Conservation (phyloP, 2,888 invertebrate genomes). For the Trilocha varians region DNA sequence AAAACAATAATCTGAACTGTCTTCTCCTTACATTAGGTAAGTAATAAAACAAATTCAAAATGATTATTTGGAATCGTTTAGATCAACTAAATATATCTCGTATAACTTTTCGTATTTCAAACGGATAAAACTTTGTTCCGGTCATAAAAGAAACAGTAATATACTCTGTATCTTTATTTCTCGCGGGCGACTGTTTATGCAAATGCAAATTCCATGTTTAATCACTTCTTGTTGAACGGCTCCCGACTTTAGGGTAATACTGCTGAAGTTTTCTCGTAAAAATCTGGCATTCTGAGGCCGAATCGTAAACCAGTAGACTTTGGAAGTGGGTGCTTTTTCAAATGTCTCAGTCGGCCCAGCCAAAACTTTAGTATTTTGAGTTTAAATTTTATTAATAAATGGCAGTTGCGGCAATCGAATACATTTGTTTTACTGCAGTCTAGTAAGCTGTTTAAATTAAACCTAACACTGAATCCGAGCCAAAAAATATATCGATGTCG, state of each 20-base stretch:
- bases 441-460: slow-evolving; percentile 30
- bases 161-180: slow-evolving; percentile 23
- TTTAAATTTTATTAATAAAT: slow-evolving; percentile 47
- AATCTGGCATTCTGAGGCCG: slow-evolving; percentile 39
- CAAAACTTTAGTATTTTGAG: slow-evolving; percentile 42
- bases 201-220: slow-evolving; percentile 46
- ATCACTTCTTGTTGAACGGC: slow-evolving; percentile 33
- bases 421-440: slow-evolving; percentile 29
- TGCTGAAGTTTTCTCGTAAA: slow-evolving; percentile 56
- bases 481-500: slow-evolving; percentile 18
- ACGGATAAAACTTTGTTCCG: slow-evolving; percentile 20
- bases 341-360: slow-evolving; percentile 35
- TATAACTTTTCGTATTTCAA: slow-evolving; percentile 17
- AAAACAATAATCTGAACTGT: no score
- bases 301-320: slow-evolving; percentile 45
- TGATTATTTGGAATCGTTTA: no score
- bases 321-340: slow-evolving; percentile 34
- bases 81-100: neutral
- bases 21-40: no score
- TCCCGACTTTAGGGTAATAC: slow-evolving; percentile 31
- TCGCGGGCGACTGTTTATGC: slow-evolving; percentile 33
- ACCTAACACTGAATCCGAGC: slow-evolving; percentile 20
- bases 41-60: no score
- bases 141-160: slow-evolving; percentile 24
- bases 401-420: slow-evolving; percentile 26